A percentile compares a stretch with the other conserved stretches of the same genome.
Evolutionary conservation across 35 echinoderm and acorn worm genomes (phyloP).

Genomic region (Holothuria glaberrima): DNA sequence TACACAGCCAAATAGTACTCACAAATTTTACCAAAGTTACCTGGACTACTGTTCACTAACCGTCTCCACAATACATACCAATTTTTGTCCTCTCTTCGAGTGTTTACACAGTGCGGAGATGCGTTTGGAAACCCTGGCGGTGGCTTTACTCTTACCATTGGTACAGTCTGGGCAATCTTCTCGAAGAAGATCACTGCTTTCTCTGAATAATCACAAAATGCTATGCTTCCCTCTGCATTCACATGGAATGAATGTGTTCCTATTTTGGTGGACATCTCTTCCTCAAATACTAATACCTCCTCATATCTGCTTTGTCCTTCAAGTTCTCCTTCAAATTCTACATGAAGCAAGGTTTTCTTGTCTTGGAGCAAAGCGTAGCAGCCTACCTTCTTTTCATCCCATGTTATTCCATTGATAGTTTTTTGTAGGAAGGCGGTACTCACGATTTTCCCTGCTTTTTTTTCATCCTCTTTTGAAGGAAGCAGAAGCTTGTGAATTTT

Average conservation of each 20-base stretch:
- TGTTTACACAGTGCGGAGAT: too few species aligned
- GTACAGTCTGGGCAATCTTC: background rate
- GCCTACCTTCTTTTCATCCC: background rate
- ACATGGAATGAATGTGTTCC: background rate
- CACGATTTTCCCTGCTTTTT: background rate
- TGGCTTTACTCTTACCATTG: background rate
- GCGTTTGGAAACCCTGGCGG: background rate
- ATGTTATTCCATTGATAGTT: background rate
- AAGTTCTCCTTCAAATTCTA: constrained; percentile 18
- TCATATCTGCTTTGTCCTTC: background rate
- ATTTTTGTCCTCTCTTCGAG: too few species aligned
- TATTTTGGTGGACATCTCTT: background rate
- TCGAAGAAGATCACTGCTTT: background rate
- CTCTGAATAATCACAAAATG: background rate
- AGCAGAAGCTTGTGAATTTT: background rate
- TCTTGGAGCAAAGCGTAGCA: background rate
- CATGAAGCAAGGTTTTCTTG: background rate
- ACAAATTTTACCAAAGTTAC: too few species aligned
- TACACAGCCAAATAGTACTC: too few species aligned
- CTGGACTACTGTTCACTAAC: too few species aligned
- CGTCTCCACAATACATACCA: too few species aligned
- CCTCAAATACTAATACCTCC: background rate
- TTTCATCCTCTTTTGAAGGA: background rate
- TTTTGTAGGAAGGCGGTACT: background rate
- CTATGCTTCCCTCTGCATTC: background rate